Base-by-base conservation (phyloP, 2,113 vertebrate species). In the Rutilus rutilus region DNA sequence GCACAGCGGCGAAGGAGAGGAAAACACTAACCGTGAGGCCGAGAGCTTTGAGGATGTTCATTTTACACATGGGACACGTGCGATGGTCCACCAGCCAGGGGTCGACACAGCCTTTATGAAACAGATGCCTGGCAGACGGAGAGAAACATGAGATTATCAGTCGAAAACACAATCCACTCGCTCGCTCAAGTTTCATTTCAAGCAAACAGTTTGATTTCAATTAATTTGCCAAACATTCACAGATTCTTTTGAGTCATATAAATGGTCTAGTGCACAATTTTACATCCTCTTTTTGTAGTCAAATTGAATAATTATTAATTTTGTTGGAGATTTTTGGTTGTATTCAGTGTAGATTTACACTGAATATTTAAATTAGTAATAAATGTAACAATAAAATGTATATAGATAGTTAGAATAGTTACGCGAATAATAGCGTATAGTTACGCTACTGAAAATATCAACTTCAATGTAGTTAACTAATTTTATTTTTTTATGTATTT, bases 51-150 rank as follows among this genome's bases (percentile, higher is more conserved):
- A 99, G 96, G 92, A 99, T 99, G 93, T 99, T 99, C 97, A 99
- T 98, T 95, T 99, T 99, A 92, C 98, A 99, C 98, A 99, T 99
- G 79, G 98, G 98, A 86, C 98, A 99, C 4, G 98, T 99, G 17
- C 97, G 95, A 91, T 99, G 98, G 91, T 99, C 98, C 91, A 96
- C 96, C 42, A 99, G 96, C 98, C 98, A 99, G 0, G 98, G 98
- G 92, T 99, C 98, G 64, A 99, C 98, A 78, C 98, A 99, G 92
- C 97, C 96, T 92, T 99, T 99, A 93, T 99, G 98, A 94, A 99
- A 99, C 84, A 99, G 94, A 90, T 99, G 98, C 93, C 98, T 99
- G 94, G 84, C 90, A 94, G 19, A 47, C 6, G 2, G 50, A 36
- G 45, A 71, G 42, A 36, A 17, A 33, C 45, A 52, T 33, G 33